These are phyloP conservation scores for Cygnus atratus DNA, from an alignment of 2,113 vertebrate genomes.

Conservation along the genomic window DNA sequence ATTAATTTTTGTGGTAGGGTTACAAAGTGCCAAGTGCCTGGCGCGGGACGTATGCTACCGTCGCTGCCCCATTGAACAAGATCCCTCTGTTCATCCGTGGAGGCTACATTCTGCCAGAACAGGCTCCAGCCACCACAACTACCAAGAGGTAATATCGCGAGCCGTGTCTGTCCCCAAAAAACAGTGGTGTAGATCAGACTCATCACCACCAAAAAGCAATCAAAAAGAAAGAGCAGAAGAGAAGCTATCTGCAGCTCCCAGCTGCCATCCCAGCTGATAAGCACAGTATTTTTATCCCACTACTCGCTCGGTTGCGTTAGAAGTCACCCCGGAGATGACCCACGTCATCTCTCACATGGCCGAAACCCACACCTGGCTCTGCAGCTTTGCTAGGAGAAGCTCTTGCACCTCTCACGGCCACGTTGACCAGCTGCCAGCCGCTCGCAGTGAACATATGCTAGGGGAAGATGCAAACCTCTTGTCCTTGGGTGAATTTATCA, in stretches of 20 bases:
- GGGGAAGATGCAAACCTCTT: neutral
- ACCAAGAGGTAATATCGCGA: neutral
- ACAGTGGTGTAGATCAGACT: fast-evolving
- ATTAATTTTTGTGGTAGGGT: slow-evolving; percentile 7
- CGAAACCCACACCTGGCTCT: neutral
- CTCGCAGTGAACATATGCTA: neutral
- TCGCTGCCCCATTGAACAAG: slow-evolving; percentile 20
- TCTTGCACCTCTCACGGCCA: neutral
- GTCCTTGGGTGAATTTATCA: neutral
- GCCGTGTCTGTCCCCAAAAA: neutral
- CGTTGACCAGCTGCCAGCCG: neutral
- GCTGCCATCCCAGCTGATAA: neutral
- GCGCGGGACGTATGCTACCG: slow-evolving; percentile 7
- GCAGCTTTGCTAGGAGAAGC: neutral
- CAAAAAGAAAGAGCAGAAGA: neutral
- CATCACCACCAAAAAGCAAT: neutral
- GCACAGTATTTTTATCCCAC: neutral
- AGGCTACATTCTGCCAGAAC: slow-evolving; percentile 49
- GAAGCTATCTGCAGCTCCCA: neutral
- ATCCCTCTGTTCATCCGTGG: slow-evolving; percentile 64
- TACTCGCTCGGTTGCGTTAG: neutral
- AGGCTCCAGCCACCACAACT: slow-evolving; percentile 42
- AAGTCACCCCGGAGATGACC: neutral
- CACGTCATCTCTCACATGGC: fast-evolving
- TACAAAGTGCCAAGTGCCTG: neutral